Base-by-base conservation (phyloP, 2,113 vertebrate genomes). In the Emydocephalus ijimae region DNA sequence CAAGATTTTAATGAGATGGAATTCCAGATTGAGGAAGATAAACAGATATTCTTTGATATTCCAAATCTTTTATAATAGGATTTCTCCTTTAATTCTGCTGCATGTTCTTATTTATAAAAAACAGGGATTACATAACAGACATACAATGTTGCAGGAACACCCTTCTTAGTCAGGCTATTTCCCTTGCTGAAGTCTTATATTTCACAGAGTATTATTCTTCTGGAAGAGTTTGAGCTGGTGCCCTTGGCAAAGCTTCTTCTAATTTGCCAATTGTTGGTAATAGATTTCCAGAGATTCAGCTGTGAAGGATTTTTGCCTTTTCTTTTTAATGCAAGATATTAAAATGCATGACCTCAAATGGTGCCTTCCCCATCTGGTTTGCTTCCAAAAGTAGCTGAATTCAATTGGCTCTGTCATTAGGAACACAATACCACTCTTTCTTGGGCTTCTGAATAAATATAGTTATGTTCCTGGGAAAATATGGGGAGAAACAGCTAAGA, bases 381-480 rank as follows among this genome's bases (percentile, higher is more conserved):
- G 93, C 95, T 95, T 96, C 96, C 95, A 94, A 92, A 95, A 93
- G 69, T 90, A 57, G 81, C 57, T 90, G 85, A 86, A 92, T 94
- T 95, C 95, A 96, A 94, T 95, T 94, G 95, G 93, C 90, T 95
- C 94, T 95, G 94, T 94, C 95, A 96, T 95, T 96, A 96, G 95
- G 94, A 92, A 92, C 90, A 95, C 87, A 96, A 95, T 95, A 88
- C 96, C 89, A 92, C 94, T 95, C 95, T 96, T 96, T 97, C 96
- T 95, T 96, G 94, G 52, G 92, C 91, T 96, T 96, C 93, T 93
- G 91, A 95, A 94, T 1, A 20, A 96, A 96, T 96, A 96, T 94
- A 95, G 95, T 94, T 96, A 95, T 93, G 87, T 95, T 97, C 95
- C 95, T 93, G 69, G 96, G 96, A 96, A 96, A 96, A 94, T 91